Base-by-base conservation (phyloP, 1,140 invertebrate genomes). In the Drosophila nannoptera region DNA sequence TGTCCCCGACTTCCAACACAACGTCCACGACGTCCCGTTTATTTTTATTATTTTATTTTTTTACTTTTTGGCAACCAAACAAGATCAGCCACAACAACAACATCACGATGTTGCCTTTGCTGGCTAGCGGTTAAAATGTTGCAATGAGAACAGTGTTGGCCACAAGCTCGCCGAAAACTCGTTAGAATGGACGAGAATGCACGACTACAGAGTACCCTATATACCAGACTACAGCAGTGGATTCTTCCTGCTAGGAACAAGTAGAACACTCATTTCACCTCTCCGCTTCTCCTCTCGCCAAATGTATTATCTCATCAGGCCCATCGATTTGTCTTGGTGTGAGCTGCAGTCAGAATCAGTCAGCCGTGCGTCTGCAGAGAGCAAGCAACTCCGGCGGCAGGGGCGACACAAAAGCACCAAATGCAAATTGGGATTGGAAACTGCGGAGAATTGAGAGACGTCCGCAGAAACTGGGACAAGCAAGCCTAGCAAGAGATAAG, bases 71-170 rank as follows among this genome's bases (percentile, higher is more conserved):
- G 76, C 61, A 53, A 56, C 56, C 35, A 43, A 73, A 81, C 78
- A 77, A 80, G 73, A 77, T 73, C 73, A 65, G 54, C 45, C 22
- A 69, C 66, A 61, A 61, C 59, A 73, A 68, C 59, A 67, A 55
- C 32, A 58, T 66, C 56, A 66, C 12, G 40, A 55, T 16, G 59
- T 56, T 63, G 59, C 8, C 35, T 12, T 16, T 42, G 49, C 35
- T 53, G 22, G 60, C 73, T 69, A 69, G 77, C 69, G 73, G 73
- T 73, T 62, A 29, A 81, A 78, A 73, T 80, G 73, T 81, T 81
- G 77, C 77, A 80, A 80, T 75, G 71, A 81, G 77, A 78, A 78
- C 72, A 50, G 61, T 66, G 46, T 35, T 45, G 75, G 58, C 60
- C 60, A 36, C 69, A 77, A 77, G 72, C 36, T n/a, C n/a, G 58